Conservation (phyloP, 2,888 invertebrate genomes). For the Acanthacorydalis orientalis region DNA sequence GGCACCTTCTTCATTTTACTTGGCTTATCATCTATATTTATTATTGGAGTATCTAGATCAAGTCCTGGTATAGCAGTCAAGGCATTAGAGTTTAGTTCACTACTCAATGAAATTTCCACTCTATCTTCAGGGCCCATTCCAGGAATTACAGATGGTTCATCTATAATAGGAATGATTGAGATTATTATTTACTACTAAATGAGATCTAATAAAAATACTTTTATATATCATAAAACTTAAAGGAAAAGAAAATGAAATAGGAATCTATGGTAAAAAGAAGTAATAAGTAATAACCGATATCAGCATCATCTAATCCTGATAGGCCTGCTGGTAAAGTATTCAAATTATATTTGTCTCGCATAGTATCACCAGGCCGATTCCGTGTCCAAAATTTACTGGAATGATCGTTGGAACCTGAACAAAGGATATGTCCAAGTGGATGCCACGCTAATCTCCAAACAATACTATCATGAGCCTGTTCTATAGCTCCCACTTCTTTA, state of each 20-base stretch:
- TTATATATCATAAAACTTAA: neutral
- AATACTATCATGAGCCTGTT: slow-evolving; percentile 97
- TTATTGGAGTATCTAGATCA: slow-evolving; percentile 53
- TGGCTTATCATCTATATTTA: slow-evolving; percentile 45
- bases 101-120: slow-evolving; percentile 62
- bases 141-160: slow-evolving; percentile 71
- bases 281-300: slow-evolving; percentile 32
- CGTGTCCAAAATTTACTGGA: slow-evolving; percentile 99
- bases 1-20: slow-evolving; percentile 74
- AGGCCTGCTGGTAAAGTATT: slow-evolving; percentile 77
- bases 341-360: slow-evolving; percentile 95
- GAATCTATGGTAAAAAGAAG: neutral
- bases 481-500: slow-evolving; percentile 95
- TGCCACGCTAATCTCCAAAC: slow-evolving; percentile 99
- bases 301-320: slow-evolving; percentile 52
- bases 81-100: slow-evolving; percentile 62
- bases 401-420: slow-evolving; percentile 99
- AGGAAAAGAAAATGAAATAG: slow-evolving; percentile 5
- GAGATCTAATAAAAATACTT: no score
- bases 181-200: no score
- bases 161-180: slow-evolving; percentile 23
- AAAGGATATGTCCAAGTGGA: slow-evolving; percentile 94
- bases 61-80: slow-evolving; percentile 70
- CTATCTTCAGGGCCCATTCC: slow-evolving; percentile 98
- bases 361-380: slow-evolving; percentile 93